Conservation (phyloP, 2,113 vertebrate species). For the Dipodomys spectabilis region DNA sequence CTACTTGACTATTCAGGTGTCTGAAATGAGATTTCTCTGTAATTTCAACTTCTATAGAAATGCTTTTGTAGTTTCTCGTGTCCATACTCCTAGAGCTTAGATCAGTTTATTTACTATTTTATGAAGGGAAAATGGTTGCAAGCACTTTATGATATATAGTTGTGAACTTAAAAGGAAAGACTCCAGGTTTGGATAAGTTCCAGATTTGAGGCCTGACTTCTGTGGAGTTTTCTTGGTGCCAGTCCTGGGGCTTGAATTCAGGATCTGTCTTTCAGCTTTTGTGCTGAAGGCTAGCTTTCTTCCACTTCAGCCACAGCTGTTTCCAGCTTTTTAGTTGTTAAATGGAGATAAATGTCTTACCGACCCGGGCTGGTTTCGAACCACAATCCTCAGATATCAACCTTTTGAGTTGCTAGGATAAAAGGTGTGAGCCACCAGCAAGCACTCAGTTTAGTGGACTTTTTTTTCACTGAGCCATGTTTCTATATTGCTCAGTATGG, state of each 20-base stretch:
- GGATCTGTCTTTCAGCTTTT: too few relatives aligned
- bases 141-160: not conserved
- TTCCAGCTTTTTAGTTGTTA: too few relatives aligned
- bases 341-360: too few relatives aligned
- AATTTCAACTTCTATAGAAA: conserved; percentile 34
- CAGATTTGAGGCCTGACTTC: conserved; percentile 53
- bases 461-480: not conserved
- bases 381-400: too few relatives aligned
- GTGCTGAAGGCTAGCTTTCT: too few relatives aligned
- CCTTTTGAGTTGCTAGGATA: too few relatives aligned
- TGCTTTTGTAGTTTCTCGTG: conserved; percentile 43
- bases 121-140: conserved; percentile 27
- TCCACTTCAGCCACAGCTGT: too few relatives aligned
- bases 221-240: not conserved
- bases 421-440: too few relatives aligned
- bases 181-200: conserved; percentile 39
- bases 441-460: too few relatives aligned
- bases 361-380: too few relatives aligned
- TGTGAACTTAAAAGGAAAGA: conserved; percentile 44
- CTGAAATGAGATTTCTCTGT: conserved; percentile 1
- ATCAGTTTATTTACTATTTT: conserved; percentile 52
- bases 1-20: too few relatives aligned
- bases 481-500: conserved; percentile 55
- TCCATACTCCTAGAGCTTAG: not conserved
- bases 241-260: too few relatives aligned